A percentile compares a stretch with the other conserved stretches of the same genome.
phyloP scores from a whole-genome alignment of 1,140 invertebrate species.

The Penaeus indicus region DNA sequence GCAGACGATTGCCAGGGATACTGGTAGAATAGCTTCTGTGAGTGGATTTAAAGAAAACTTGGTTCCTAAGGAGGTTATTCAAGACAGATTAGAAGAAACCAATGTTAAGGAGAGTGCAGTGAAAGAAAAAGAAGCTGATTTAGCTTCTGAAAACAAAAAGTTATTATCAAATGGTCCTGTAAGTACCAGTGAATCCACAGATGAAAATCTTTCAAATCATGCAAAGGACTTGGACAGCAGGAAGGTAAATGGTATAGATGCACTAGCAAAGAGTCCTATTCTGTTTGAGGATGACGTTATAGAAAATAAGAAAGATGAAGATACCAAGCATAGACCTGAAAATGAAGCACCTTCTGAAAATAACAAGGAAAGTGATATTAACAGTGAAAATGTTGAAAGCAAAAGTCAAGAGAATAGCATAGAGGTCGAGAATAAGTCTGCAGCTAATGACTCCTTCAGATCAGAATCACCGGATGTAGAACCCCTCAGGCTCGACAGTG shows the following conservation, averaged over 20 bases:
- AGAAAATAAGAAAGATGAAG: constrained; percentile 7
- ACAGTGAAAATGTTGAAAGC: background rate
- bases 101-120: background rate
- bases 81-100: background rate
- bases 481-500: no score
- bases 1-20: constrained; percentile 47
- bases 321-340: background rate
- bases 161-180: background rate
- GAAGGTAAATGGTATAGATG: no score
- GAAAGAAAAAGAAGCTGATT: background rate
- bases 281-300: no score
- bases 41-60: constrained; percentile 36
- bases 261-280: no score
- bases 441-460: background rate
- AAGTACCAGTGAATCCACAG: background rate
- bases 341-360: background rate
- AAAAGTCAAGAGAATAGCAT: background rate
- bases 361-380: background rate
- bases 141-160: background rate
- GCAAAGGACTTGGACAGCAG: background rate
- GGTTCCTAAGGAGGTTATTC: background rate
- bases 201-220: background rate
- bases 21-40: constrained; percentile 31
- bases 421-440: background rate
- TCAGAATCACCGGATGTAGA: no score